phyloP scores from a whole-genome alignment of 2,797 vertebrate species.

The Coranthus polyacanthus region DNA sequence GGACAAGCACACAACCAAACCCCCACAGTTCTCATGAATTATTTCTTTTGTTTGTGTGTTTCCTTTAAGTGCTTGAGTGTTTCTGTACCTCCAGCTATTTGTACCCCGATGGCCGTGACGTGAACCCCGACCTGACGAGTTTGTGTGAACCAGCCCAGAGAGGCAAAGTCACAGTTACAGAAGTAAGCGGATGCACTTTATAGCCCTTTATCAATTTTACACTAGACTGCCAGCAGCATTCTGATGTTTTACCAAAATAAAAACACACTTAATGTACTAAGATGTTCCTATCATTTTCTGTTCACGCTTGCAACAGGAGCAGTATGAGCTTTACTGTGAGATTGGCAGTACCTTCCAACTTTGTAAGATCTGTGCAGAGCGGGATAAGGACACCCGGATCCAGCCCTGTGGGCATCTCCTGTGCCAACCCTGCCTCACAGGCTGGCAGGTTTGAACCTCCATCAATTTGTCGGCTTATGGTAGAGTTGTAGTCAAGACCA shows the following conservation, averaged over 20 bases:
- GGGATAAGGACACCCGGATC: conserved; percentile 88
- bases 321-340: conserved; percentile 91
- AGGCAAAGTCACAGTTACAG: conserved; percentile 83
- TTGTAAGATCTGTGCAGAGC: conserved; percentile 92
- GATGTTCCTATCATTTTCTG: conserved; percentile 5
- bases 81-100: conserved; percentile 83
- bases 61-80: conserved; percentile 21
- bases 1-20: conserved; percentile 37
- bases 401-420: conserved; percentile 91
- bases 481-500: background rate
- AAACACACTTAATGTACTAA: conserved; percentile 13
- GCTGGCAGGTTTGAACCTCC: conserved; percentile 87
- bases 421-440: conserved; percentile 86
- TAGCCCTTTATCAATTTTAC: conserved; percentile 7
- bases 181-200: conserved; percentile 74
- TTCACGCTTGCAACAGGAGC: conserved; percentile 81
- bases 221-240: conserved; percentile 7
- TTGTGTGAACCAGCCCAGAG: conserved; percentile 70
- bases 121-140: conserved; percentile 86
- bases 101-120: conserved; percentile 88
- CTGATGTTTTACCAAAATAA: background rate
- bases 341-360: conserved; percentile 91
- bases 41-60: conserved; percentile 1
- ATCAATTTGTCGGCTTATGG: background rate
- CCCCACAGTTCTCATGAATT: background rate